Conservation (phyloP, 2,113 vertebrate species). For the Cheirogaleus medius region DNA sequence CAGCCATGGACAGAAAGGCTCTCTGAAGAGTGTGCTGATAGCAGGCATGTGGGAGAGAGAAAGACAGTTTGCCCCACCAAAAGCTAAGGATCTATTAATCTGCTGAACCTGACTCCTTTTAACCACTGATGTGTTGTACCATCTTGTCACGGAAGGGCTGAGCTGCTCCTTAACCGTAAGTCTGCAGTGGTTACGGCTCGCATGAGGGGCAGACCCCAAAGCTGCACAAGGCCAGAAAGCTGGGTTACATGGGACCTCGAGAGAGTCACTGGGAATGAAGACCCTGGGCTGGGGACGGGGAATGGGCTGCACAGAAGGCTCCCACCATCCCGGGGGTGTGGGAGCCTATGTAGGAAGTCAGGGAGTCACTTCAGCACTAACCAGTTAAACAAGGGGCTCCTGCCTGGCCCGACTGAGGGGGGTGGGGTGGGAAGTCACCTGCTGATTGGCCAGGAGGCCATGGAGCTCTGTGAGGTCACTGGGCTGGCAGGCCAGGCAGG, state of each 20-base stretch:
- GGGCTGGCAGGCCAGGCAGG: background rate
- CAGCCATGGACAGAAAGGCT: background rate
- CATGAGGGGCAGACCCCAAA: background rate
- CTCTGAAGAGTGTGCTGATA: background rate
- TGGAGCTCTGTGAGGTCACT: constrained; percentile 69
- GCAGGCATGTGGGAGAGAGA: background rate
- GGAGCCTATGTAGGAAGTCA: accelerated
- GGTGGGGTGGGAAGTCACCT: background rate
- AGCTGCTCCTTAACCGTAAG: background rate
- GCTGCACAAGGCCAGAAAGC: background rate
- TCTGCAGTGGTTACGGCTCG: background rate
- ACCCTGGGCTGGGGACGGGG: background rate
- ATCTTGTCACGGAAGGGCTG: background rate
- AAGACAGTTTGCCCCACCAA: accelerated
- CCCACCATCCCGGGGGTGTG: accelerated
- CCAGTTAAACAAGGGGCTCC: background rate
- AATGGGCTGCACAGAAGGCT: accelerated
- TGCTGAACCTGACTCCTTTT: background rate
- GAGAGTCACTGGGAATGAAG: background rate
- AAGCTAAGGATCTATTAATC: accelerated
- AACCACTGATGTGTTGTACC: accelerated
- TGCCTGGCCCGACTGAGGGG: background rate
- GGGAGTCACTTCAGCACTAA: background rate
- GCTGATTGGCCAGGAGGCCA: constrained; percentile 58
- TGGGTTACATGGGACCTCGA: background rate